Percentiles rank a stretch among this genome's conserved stretches.
Conservation (phyloP, 2,797 vertebrate species). For the Lacerta agilis region DNA sequence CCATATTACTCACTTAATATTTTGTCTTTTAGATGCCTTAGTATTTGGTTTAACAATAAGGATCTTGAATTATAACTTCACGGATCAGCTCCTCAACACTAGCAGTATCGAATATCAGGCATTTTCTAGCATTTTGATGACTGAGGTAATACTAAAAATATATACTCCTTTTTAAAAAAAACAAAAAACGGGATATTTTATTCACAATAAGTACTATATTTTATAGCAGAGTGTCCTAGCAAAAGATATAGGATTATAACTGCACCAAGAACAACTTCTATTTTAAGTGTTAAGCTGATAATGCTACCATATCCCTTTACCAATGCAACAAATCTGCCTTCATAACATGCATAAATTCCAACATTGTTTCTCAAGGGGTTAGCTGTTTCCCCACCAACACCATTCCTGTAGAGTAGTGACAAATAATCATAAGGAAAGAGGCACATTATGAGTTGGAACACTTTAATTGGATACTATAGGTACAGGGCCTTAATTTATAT, state of each 20-base stretch:
- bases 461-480: background rate
- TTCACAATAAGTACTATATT: too few relatives aligned
- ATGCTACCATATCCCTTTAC: background rate
- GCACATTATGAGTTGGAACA: background rate
- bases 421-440: background rate
- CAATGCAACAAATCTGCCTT: background rate
- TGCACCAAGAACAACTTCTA: background rate
- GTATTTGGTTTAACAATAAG: conserved; percentile 63
- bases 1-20: conserved; percentile 9
- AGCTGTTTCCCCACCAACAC: background rate
- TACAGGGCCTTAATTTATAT: too few relatives aligned
- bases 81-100: conserved; percentile 56
- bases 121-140: conserved; percentile 70
- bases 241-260: too few relatives aligned
- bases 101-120: conserved; percentile 55
- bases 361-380: background rate
- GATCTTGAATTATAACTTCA: conserved; percentile 71
- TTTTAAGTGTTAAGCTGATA: background rate
- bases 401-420: background rate
- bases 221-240: too few relatives aligned
- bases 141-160: conserved; percentile 67
- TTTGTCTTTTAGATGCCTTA: conserved; percentile 70
- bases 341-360: background rate
- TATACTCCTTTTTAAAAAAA: background rate
- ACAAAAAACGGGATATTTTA: too few relatives aligned